Percentiles rank a stretch among this genome's conserved stretches.
phyloP scores from a whole-genome alignment of 2,113 vertebrate genomes.

The Genyomyrus donnyi region DNA sequence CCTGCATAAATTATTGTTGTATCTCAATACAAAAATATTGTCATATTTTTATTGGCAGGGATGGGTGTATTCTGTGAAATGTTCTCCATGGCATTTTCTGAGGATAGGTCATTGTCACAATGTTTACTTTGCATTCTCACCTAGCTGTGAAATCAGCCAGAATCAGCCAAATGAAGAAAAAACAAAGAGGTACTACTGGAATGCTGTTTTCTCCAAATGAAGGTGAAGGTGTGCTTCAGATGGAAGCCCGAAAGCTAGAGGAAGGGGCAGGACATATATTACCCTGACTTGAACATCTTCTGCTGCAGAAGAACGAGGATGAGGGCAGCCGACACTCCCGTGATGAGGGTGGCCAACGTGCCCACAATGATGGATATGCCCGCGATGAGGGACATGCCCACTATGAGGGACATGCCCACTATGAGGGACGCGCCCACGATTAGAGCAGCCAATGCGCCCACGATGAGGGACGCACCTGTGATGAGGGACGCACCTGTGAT shows the following conservation, averaged over 20 bases:
- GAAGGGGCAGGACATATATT: background rate
- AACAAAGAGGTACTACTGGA: background rate
- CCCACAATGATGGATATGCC: too few relatives aligned
- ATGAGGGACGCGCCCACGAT: too few relatives aligned
- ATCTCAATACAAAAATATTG: background rate
- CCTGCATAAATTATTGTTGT: background rate
- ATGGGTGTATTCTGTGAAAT: background rate
- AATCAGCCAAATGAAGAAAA: too few relatives aligned
- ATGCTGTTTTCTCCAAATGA: background rate
- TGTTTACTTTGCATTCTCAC: background rate
- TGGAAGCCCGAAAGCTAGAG: background rate
- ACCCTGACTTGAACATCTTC: background rate
- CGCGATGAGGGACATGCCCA: background rate
- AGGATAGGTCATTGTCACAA: background rate
- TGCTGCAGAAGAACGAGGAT: background rate
- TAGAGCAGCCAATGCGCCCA: too few relatives aligned
- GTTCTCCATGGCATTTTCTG: background rate
- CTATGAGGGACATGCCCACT: too few relatives aligned
- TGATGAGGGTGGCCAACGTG: too few relatives aligned
- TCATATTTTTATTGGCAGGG: background rate
- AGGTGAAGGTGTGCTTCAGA: background rate
- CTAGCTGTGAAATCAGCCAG: background rate
- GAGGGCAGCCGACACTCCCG: background rate
- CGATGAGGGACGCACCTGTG: too few relatives aligned
- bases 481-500: too few relatives aligned